A percentile compares a stretch with the other conserved stretches of the same genome.
Conservation (phyloP, 2,888 invertebrate genomes). For the Tenthredo scrophulariae region DNA sequence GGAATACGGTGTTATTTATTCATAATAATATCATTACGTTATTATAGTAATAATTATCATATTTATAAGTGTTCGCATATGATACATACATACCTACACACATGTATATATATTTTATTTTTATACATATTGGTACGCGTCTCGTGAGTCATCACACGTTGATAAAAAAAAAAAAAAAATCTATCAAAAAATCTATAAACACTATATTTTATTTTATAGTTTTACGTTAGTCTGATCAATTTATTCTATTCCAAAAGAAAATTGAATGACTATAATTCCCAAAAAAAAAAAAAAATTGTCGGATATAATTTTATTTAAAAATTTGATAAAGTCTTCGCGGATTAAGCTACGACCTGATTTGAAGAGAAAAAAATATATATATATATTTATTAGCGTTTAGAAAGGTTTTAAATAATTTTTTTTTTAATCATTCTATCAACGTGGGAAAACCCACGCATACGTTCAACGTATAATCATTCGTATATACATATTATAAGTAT, state of each 20-base stretch:
- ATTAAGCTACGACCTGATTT: background rate
- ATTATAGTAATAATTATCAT: constrained; percentile 65
- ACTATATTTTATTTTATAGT: background rate
- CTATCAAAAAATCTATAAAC: background rate
- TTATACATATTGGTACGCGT: background rate
- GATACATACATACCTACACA: constrained; percentile 55
- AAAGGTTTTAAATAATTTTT: background rate
- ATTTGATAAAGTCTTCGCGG: background rate
- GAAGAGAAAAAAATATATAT: no score
- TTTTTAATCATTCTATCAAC: background rate
- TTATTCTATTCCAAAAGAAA: background rate
- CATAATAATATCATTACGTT: constrained; percentile 55
- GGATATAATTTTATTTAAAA: background rate
- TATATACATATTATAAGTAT: constrained; percentile 29
- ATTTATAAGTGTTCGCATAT: constrained; percentile 67
- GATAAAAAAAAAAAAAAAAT: background rate
- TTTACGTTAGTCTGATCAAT: background rate
- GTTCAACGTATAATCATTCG: background rate
- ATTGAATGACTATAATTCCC: background rate
- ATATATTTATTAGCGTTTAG: no score
- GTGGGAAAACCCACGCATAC: background rate
- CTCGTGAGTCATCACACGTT: background rate
- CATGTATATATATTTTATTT: constrained; percentile 41
- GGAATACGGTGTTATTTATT: constrained; percentile 65
- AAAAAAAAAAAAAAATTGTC: background rate